These are phyloP conservation scores for Aythya baeri DNA, from an alignment of 2,113 vertebrate species.

Conservation along the genomic window DNA sequence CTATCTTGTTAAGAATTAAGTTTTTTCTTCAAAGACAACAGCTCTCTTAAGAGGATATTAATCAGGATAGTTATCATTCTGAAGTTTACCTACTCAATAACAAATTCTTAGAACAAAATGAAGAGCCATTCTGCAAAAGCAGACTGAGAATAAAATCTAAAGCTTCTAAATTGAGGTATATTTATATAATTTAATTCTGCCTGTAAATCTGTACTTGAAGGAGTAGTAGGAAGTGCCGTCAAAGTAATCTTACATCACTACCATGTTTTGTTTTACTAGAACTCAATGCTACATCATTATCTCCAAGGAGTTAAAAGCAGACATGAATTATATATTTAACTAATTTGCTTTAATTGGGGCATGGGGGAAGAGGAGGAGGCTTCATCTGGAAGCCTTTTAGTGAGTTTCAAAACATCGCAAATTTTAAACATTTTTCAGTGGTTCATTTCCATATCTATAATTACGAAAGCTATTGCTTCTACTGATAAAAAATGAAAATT, in stretches of 20 bases:
- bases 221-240: neutral
- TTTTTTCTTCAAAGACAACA: neutral
- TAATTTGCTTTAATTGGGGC: neutral
- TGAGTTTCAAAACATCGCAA: neutral
- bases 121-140: constrained; percentile 7
- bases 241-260: neutral
- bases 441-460: neutral
- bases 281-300: neutral
- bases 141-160: neutral
- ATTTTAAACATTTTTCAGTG: neutral
- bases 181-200: neutral
- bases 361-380: no score
- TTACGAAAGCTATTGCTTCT: neutral
- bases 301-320: neutral
- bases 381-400: neutral
- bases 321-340: neutral
- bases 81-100: neutral
- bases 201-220: neutral
- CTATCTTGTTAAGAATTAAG: neutral
- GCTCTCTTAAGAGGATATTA: neutral
- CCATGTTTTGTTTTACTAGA: neutral
- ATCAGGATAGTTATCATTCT: neutral
- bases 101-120: neutral
- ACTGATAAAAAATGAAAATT: neutral
- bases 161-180: neutral